Evolutionary conservation across 2,797 vertebrate genomes (phyloP).

Genomic region (Microctenopoma steveboyesi): DNA sequence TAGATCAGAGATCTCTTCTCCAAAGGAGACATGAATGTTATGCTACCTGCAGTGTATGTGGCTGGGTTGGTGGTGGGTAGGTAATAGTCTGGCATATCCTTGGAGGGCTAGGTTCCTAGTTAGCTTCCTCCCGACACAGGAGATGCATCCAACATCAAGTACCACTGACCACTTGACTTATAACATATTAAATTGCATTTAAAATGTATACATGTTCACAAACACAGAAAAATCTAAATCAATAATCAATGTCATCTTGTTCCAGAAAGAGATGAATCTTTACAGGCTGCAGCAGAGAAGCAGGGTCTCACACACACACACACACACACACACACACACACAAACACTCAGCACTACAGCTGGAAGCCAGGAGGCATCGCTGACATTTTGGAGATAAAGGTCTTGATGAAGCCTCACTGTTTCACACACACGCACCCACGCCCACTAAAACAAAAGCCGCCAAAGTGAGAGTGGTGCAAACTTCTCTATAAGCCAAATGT

Average conservation of each 20-base stretch:
- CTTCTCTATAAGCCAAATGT: constrained; percentile 10
- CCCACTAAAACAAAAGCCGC: constrained; percentile 18
- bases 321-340: constrained; percentile 19
- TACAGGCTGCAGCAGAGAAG: background rate
- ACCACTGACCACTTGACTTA: too few species aligned
- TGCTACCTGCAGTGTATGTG: too few species aligned
- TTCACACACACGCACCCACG: constrained; percentile 8
- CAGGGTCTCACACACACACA: constrained; percentile 5
- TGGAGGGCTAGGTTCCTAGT: too few species aligned
- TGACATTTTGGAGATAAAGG: constrained; percentile 72
- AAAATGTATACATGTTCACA: too few species aligned
- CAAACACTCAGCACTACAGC: constrained; percentile 38
- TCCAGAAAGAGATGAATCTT: constrained; percentile 1
- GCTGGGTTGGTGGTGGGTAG: too few species aligned
- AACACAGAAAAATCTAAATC: background rate
- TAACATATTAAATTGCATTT: too few species aligned
- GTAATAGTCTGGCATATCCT: too few species aligned
- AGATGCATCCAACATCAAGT: too few species aligned
- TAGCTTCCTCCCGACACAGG: too few species aligned
- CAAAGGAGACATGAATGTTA: too few species aligned
- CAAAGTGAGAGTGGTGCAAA: constrained; percentile 7
- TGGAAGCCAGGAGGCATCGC: constrained; percentile 63
- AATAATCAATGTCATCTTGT: background rate
- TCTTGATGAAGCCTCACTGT: constrained; percentile 59
- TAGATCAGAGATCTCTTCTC: too few species aligned